Conservation (phyloP, 2,113 vertebrate genomes). For the Oncorhynchus tshawytscha region DNA sequence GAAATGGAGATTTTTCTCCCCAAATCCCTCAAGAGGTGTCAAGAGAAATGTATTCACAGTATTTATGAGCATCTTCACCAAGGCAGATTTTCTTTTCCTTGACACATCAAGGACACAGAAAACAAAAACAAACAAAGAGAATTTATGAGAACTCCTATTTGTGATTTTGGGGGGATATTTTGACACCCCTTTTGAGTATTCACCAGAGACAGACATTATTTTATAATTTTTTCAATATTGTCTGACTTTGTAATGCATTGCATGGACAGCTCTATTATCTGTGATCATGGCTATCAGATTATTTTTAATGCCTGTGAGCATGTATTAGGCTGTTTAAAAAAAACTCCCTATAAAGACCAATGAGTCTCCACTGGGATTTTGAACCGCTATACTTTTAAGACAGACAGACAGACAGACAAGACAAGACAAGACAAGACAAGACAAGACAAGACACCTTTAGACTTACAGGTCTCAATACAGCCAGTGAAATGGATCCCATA, state of each 20-base stretch:
- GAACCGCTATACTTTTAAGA: background rate
- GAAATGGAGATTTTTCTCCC: conserved; percentile 31
- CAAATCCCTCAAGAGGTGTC: conserved; percentile 42
- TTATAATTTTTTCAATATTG: background rate
- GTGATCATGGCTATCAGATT: background rate
- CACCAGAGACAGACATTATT: background rate
- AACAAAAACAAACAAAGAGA: conserved; percentile 28
- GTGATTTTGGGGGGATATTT: background rate
- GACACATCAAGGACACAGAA: conserved; percentile 46
- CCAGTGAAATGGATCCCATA: background rate
- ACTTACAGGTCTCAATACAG: background rate
- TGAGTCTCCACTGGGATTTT: background rate
- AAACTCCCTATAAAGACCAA: background rate
- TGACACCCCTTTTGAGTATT: background rate
- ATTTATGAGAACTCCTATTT: background rate
- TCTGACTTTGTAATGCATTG: background rate
- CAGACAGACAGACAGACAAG: background rate
- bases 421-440: too few species aligned
- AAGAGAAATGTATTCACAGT: conserved; percentile 36
- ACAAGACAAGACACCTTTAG: too few species aligned
- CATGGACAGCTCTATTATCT: background rate
- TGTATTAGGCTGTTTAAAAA: background rate
- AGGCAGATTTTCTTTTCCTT: conserved; percentile 21
- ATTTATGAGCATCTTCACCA: conserved; percentile 37
- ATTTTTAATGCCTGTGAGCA: background rate